phyloP scores from a whole-genome alignment of 2,888 invertebrate species.

The Reticulitermes lucifugus region DNA sequence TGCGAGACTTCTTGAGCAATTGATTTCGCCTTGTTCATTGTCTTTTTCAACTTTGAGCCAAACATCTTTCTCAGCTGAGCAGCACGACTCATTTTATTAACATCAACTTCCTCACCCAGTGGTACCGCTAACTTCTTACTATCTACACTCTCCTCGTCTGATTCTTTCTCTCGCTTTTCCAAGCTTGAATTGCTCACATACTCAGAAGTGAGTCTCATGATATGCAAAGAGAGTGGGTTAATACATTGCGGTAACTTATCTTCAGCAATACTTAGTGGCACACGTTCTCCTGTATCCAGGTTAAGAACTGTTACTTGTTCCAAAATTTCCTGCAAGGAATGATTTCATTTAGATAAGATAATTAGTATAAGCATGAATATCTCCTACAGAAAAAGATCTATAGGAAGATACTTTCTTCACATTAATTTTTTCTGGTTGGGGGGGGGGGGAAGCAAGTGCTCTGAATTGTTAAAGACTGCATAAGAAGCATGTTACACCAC shows the following conservation, averaged over 20 bases:
- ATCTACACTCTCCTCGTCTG: conserved; percentile 81
- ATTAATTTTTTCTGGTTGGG: no score
- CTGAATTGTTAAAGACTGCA: no score
- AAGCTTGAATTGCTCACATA: conserved; percentile 79
- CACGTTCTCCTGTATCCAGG: conserved; percentile 82
- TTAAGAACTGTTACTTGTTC: conserved; percentile 81
- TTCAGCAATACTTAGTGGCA: conserved; percentile 95
- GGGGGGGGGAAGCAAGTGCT: no score
- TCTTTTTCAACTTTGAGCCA: conserved; percentile 90
- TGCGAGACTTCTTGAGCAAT: conserved; percentile 86
- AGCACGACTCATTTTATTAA: conserved; percentile 65
- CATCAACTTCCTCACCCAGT: conserved; percentile 66
- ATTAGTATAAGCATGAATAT: neutral
- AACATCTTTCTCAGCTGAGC: conserved; percentile 79
- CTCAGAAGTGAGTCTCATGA: conserved; percentile 92
- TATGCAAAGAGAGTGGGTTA: conserved; percentile 94
- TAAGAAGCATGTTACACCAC: no score
- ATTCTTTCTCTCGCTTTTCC: conserved; percentile 75
- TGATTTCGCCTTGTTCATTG: conserved; percentile 91
- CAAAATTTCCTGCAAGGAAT: conserved; percentile 78
- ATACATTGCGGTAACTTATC: conserved; percentile 92
- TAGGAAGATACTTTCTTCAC: no score
- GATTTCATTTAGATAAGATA: neutral
- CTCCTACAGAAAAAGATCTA: no score
- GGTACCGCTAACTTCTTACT: conserved; percentile 71